A percentile compares a stretch with the other conserved stretches of the same genome.
Evolutionary conservation across 1,140 invertebrate species (phyloP).

Genomic region (Drosophila pseudoananassae): DNA sequence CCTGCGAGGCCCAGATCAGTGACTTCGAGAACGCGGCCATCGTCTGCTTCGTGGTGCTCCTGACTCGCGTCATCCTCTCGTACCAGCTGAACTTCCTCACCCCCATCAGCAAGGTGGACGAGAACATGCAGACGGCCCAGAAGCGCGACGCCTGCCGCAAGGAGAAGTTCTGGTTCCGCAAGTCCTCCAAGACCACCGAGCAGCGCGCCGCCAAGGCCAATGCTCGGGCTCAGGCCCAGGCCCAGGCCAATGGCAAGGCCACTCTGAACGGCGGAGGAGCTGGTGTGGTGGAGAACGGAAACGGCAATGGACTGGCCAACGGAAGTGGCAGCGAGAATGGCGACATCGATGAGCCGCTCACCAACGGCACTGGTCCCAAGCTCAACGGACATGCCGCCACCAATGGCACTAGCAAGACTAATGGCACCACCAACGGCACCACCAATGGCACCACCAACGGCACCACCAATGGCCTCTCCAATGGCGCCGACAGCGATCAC

Average conservation of each 20-base stretch:
- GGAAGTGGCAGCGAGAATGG: slow-evolving; percentile 12
- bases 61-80: slow-evolving; percentile 98
- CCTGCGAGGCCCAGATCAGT: slow-evolving; percentile 99
- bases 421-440: slow-evolving; percentile 15
- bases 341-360: slow-evolving; percentile 19
- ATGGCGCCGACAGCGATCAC: slow-evolving; percentile 69
- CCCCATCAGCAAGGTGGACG: slow-evolving; percentile 98
- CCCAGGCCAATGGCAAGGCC: slow-evolving; percentile 47
- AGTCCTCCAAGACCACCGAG: slow-evolving; percentile 85
- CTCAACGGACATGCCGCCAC: slow-evolving; percentile 71
- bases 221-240: slow-evolving; percentile 18
- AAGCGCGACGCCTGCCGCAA: slow-evolving; percentile 92
- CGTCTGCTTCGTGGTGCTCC: slow-evolving; percentile 98
- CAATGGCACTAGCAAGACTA: slow-evolving; percentile 20
- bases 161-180: slow-evolving; percentile 96
- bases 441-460: slow-evolving; percentile 42
- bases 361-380: slow-evolving; percentile 46
- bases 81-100: slow-evolving; percentile 98
- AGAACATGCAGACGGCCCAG: slow-evolving; percentile 98
- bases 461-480: slow-evolving; percentile 23
- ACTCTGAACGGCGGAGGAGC: slow-evolving; percentile 1
- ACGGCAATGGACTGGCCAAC: slow-evolving; percentile 20
- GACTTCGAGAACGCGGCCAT: slow-evolving; percentile 99
- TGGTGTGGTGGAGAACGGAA: slow-evolving; percentile 8
- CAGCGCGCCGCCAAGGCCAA: slow-evolving; percentile 50